Evolutionary conservation across 2,113 vertebrate genomes (phyloP).

Genomic region (Antigone vipio): DNA sequence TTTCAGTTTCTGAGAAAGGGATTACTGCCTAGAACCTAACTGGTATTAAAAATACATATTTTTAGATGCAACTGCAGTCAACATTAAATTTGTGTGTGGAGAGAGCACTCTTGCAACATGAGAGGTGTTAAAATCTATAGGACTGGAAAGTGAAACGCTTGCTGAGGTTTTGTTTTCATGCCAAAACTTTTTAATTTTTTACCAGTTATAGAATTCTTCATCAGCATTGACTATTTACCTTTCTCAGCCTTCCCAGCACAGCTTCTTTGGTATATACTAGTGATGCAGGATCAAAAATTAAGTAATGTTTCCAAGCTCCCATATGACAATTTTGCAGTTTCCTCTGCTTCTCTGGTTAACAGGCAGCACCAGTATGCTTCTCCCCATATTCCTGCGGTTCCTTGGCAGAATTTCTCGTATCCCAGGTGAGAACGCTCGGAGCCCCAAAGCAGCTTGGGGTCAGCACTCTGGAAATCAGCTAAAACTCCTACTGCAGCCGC

Average conservation of each 20-base stretch:
- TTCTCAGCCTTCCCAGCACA: background rate
- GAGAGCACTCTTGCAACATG: background rate
- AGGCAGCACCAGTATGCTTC: background rate
- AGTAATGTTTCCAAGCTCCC: background rate
- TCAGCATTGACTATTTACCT: background rate
- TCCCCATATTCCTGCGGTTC: background rate
- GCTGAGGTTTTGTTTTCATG: background rate
- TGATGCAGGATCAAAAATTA: background rate
- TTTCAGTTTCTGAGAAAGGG: conserved; percentile 43
- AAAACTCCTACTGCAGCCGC: background rate
- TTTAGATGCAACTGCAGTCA: conserved; percentile 22
- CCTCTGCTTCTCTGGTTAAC: background rate
- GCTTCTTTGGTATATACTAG: background rate
- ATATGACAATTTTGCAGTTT: background rate
- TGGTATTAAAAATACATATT: background rate
- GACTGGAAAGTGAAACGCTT: background rate
- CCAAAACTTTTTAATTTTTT: conserved; percentile 2
- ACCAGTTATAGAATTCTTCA: background rate
- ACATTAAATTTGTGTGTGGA: background rate
- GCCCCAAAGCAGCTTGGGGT: background rate
- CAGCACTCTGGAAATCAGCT: background rate
- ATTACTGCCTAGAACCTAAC: conserved; percentile 31
- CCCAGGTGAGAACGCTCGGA: background rate
- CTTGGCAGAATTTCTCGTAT: background rate
- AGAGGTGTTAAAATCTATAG: background rate